Evolutionary conservation across 2,888 invertebrate species (phyloP).

Genomic region (Drosophila melanosoma): DNA sequence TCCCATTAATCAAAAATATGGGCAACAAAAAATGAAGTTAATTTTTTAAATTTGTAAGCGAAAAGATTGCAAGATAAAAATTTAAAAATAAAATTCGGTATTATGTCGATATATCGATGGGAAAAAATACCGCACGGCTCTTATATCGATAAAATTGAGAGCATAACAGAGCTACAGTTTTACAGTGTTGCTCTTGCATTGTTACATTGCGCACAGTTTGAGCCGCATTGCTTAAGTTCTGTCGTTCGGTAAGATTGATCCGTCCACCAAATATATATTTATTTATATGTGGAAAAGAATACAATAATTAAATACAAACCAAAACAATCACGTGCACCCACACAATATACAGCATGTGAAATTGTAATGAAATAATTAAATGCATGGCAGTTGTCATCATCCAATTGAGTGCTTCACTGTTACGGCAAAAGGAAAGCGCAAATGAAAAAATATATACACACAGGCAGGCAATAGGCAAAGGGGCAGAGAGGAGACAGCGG

Average conservation of each 20-base stretch:
- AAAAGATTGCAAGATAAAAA: neutral
- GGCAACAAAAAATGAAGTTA: neutral
- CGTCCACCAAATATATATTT: conserved; percentile 36
- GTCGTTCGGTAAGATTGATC: conserved; percentile 62
- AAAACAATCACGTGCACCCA: neutral
- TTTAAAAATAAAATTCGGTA: conserved; percentile 19
- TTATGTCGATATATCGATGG: conserved; percentile 11
- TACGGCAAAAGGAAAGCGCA: conserved; percentile 68
- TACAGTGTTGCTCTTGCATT: conserved; percentile 10
- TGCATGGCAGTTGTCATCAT: conserved; percentile 40
- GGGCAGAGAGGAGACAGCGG: conserved; percentile 22
- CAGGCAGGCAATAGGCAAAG: conserved; percentile 37
- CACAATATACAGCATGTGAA: conserved; percentile 2
- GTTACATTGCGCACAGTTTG: conserved; percentile 40
- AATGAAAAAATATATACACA: conserved; percentile 81
- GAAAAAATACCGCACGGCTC: neutral
- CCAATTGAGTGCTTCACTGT: conserved; percentile 59
- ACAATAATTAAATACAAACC: conserved; percentile 25
- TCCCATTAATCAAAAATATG: neutral
- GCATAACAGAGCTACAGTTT: conserved; percentile 36
- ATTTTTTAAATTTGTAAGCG: conserved; percentile 11
- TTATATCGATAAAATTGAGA: conserved; percentile 17
- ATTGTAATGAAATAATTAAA: conserved; percentile 17
- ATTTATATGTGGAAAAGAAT: conserved; percentile 44
- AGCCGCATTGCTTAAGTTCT: conserved; percentile 49